Percentiles rank a stretch among this genome's conserved stretches.
Evolutionary conservation across 1,140 invertebrate genomes (phyloP).

Genomic region (Oryctes rhinoceros): DNA sequence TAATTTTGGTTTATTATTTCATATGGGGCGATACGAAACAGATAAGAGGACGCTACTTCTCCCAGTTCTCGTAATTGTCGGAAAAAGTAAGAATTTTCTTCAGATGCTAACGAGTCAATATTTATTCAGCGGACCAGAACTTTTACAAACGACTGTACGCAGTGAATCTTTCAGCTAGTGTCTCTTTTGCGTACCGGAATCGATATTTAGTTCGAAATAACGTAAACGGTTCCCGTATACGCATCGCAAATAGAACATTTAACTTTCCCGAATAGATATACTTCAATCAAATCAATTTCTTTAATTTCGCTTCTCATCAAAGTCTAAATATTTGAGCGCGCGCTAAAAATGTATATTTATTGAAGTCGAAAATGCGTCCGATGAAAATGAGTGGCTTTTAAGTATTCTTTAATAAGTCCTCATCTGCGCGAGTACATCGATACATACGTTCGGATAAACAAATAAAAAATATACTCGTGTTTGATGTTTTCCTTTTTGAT

Average conservation of each 20-base stretch:
- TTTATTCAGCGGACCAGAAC: too few species aligned
- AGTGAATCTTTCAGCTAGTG: neutral
- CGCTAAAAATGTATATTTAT: conserved; percentile 19
- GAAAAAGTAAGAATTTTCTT: too few species aligned
- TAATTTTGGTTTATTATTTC: too few species aligned
- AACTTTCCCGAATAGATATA: conserved; percentile 7
- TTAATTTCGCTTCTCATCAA: conserved; percentile 17
- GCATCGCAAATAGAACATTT: conserved; percentile 32
- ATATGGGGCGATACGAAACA: too few species aligned
- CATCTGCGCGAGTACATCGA: neutral
- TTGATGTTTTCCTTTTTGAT: conserved; percentile 23
- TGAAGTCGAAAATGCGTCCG: neutral
- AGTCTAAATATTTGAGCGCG: conserved; percentile 21
- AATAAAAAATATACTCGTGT: neutral
- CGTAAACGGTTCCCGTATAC: conserved; percentile 12
- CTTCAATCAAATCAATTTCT: conserved; percentile 32
- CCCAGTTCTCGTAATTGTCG: too few species aligned
- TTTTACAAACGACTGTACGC: neutral
- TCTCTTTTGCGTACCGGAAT: neutral
- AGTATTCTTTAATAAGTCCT: conserved; percentile 18
- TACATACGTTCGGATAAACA: neutral
- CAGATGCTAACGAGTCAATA: too few species aligned
- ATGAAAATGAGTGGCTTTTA: neutral
- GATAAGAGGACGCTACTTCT: too few species aligned
- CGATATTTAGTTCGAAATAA: neutral